Conservation (phyloP, 2,888 invertebrate species). For the Brachyopa scutellaris region DNA sequence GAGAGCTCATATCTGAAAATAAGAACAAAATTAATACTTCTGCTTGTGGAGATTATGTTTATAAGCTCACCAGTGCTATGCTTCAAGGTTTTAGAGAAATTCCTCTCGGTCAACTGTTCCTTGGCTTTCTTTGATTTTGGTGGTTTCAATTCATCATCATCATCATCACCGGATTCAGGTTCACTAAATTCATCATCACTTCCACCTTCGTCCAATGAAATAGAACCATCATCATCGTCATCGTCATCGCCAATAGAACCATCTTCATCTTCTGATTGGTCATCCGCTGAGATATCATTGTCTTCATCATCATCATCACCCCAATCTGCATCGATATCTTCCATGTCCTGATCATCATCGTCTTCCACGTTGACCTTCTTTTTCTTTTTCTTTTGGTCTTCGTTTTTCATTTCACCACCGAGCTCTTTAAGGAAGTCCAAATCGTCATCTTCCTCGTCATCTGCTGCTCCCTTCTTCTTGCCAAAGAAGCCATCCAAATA, state of each 20-base stretch:
- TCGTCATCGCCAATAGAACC: slow-evolving; percentile 76
- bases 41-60: too few species aligned
- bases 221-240: slow-evolving; percentile 76
- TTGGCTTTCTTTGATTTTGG: slow-evolving; percentile 78
- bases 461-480: slow-evolving; percentile 84
- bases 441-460: slow-evolving; percentile 84
- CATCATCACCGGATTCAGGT: slow-evolving; percentile 72
- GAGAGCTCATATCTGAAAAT: slow-evolving; percentile 84
- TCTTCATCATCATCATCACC: slow-evolving; percentile 80
- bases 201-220: slow-evolving; percentile 69
- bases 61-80: slow-evolving; percentile 77
- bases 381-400: slow-evolving; percentile 75
- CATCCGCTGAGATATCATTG: slow-evolving; percentile 75
- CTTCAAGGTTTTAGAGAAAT: slow-evolving; percentile 79
- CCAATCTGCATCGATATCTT: slow-evolving; percentile 78
- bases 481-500: slow-evolving; percentile 82
- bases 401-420: slow-evolving; percentile 81
- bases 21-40: too few species aligned
- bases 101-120: slow-evolving; percentile 75
- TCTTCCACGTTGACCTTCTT: slow-evolving; percentile 73
- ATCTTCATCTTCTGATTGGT: slow-evolving; percentile 76
- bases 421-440: slow-evolving; percentile 88
- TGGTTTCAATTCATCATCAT: slow-evolving; percentile 73
- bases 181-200: slow-evolving; percentile 78
- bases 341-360: slow-evolving; percentile 79